Base-by-base conservation (phyloP, 2,797 vertebrate species). In the Acanthurus leucopareius region DNA sequence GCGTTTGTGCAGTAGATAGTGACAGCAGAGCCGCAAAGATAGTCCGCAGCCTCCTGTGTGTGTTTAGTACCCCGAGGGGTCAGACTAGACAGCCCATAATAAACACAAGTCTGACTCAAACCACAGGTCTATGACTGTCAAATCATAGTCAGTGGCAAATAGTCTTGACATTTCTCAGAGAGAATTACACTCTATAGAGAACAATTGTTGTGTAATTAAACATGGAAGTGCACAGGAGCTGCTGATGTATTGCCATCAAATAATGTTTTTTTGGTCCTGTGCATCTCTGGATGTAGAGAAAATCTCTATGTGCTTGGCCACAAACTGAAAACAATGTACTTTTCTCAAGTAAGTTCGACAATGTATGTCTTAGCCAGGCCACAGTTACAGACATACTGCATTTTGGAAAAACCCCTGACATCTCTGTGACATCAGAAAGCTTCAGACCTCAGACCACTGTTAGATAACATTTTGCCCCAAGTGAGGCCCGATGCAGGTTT, bases 61-160 rank as follows among this genome's bases (percentile, higher is more conserved):
- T 1, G 67, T 71, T 75, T 69, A 22, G 58, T 53, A 53, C 62
- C 75, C 86, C 1, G 48, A 84, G 80, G 87, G 90, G 88, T 87
- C 85, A 66, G 81, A 87, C 83, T 5, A 86, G 85, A 87, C 87
- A 76, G 57, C 85, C 63, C 52, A 0, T 64, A 70, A 81, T 83
- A 80, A 89, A 85, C 48, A 86, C 73, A 75, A 83, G 87, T 82
- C 78, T 87, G 76, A 72, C 69, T 82, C 70, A 70, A 84, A 90
- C 88, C 85, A 13, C 84, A 88, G 67, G n/a, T 82, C 76, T 84
- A 65, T 77, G 81, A 82, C 82, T 87, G 88, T 91, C 84, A 84
- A 84, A 82, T 83, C 57, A 9, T 47, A 73, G 89, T 91, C 83
- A 75, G 64, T 13, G 22, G 77, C 72, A 84, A 89, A 84, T 76